phyloP scores from a whole-genome alignment of 2,888 invertebrate species.

The Drosophila parthenogenetica region DNA sequence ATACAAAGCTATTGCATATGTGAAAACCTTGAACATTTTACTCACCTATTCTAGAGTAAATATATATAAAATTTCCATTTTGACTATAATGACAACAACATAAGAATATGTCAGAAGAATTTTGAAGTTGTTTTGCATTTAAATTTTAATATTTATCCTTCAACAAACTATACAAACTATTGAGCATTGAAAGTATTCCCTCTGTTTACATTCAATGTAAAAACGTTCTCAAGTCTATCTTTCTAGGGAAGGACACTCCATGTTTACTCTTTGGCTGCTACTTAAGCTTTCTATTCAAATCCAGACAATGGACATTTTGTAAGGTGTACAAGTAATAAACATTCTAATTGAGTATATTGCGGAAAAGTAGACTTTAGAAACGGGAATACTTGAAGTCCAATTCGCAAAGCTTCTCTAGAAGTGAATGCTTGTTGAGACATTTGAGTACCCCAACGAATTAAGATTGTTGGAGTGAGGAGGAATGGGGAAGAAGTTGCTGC shows the following conservation, averaged over 20 bases:
- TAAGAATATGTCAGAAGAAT: too few relatives aligned
- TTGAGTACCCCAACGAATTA: constrained; percentile 27
- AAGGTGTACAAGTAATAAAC: constrained; percentile 50
- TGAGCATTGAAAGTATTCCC: not conserved
- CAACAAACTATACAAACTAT: not conserved
- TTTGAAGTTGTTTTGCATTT: too few relatives aligned
- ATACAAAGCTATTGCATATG: not conserved
- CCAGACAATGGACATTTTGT: constrained; percentile 38
- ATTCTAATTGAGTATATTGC: constrained; percentile 53
- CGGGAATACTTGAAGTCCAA: constrained; percentile 41
- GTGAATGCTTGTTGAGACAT: constrained; percentile 34
- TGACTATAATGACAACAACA: too few relatives aligned
- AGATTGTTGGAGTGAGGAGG: constrained; percentile 6
- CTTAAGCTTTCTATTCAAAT: constrained; percentile 16
- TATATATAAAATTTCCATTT: too few relatives aligned
- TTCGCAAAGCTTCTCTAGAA: constrained; percentile 22
- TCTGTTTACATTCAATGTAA: not conserved
- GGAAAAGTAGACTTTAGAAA: constrained; percentile 18
- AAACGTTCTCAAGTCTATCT: not conserved
- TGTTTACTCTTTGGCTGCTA: not conserved
- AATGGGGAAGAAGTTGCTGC: not conserved
- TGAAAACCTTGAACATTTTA: not conserved
- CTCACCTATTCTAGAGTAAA: too few relatives aligned
- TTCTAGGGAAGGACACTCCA: not conserved
- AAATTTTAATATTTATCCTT: too few relatives aligned